Conservation (phyloP, 2,888 invertebrate species). For the Idaea biselata region DNA sequence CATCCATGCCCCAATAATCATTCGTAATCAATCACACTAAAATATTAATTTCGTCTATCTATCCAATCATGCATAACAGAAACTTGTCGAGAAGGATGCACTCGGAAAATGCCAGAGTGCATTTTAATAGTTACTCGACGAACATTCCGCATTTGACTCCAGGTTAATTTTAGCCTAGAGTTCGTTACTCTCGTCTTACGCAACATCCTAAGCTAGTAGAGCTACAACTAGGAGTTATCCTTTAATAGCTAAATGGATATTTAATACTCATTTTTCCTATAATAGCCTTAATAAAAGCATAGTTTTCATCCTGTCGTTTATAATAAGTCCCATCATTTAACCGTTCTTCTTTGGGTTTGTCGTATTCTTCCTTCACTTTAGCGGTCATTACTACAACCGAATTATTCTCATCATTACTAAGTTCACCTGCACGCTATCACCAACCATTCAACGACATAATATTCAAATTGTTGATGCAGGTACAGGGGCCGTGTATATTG, state of each 20-base stretch:
- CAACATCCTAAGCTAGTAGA: slow-evolving; percentile 36
- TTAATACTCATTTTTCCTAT: background rate
- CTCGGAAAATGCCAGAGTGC: slow-evolving; percentile 66
- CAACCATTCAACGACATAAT: slow-evolving; percentile 33
- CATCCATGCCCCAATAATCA: background rate
- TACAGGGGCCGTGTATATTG: slow-evolving; percentile 78
- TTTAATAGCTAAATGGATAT: background rate
- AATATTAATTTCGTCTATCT: background rate
- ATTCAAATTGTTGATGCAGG: slow-evolving; percentile 71
- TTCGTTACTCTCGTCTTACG: slow-evolving; percentile 68
- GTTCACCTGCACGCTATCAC: background rate
- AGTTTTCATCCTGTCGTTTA: background rate
- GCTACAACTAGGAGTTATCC: slow-evolving; percentile 6
- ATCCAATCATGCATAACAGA: background rate
- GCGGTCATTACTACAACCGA: background rate
- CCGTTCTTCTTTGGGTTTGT: background rate
- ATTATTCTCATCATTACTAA: background rate
- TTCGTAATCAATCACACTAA: background rate
- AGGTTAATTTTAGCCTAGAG: slow-evolving; percentile 62
- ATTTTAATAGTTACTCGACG: slow-evolving; percentile 61
- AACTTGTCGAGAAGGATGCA: slow-evolving; percentile 37
- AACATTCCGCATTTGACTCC: slow-evolving; percentile 54
- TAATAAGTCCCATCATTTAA: background rate
- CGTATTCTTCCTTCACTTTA: background rate
- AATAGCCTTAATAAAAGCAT: background rate